Base-by-base conservation (phyloP, 2,888 invertebrate genomes). In the Theristus sp. region DNA sequence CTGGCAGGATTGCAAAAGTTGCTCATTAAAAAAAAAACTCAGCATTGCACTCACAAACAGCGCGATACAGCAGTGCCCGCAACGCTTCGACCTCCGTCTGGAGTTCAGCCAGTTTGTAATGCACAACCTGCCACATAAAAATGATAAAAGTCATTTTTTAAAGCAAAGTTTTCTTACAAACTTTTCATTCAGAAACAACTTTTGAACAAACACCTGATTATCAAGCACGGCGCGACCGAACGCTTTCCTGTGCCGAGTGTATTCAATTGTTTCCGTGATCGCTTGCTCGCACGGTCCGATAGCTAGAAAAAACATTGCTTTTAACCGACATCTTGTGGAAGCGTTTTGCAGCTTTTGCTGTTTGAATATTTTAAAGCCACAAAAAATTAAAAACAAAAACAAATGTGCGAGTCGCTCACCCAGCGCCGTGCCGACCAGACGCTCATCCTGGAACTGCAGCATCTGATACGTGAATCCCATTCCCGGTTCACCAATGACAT, bases 361-460 rank as follows among this genome's bases (percentile, higher is more conserved):
- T n/a, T n/a, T n/a, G n/a, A n/a, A n/a, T n/a, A n/a, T n/a, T n/a
- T n/a, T n/a, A n/a, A n/a, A n/a, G n/a, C n/a, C n/a, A n/a, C n/a
- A n/a, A n/a, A n/a, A n/a, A n/a, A n/a, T n/a, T n/a, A n/a, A n/a
- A n/a, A n/a, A n/a, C n/a, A n/a, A n/a, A n/a, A n/a, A n/a, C n/a
- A n/a, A n/a, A n/a, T n/a, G n/a, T n/a, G n/a, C n/a, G n/a, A n/a
- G n/a, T n/a, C 28, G 27, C 24, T 67, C 24, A 60, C 60, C 22
- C 28, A 47, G 22, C 2, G 74, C 74, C 20, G 70, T 66, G 2
- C 67, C 77, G 53, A 72, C 77, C 57, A 81, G 64, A 31, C 81
- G 69, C 65, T 81, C 81, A 64, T 79, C 78, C 69, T 80, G 80
- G 66, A 81, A 80, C 72, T 80, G 78, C 47, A 76, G 62, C 80